phyloP scores from a whole-genome alignment of 1,140 invertebrate genomes.

The Notospermus geniculatus region DNA sequence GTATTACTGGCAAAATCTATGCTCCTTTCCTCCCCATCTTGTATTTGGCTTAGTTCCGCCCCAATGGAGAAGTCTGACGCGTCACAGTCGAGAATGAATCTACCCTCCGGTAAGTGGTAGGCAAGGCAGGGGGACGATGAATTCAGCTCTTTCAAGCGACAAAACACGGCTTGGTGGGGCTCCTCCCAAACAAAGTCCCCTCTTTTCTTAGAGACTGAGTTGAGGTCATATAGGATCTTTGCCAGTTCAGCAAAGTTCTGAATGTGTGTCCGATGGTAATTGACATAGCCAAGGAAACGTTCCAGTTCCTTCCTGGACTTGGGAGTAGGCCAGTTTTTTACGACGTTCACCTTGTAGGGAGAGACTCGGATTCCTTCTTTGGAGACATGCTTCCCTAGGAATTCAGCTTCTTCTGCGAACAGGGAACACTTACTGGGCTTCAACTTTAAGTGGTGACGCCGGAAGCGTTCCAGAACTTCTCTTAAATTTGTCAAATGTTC shows the following conservation, averaged over 20 bases:
- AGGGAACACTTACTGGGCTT: conserved; percentile 36
- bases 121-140: no score
- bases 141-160: no score
- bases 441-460: conserved; percentile 31
- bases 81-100: conserved; percentile 34
- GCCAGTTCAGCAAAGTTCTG: conserved; percentile 22
- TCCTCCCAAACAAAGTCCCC: no score
- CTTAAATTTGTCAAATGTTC: conserved; percentile 8
- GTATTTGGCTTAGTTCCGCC: conserved; percentile 37
- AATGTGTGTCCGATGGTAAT: conserved; percentile 31
- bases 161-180: no score
- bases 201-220: no score
- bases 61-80: conserved; percentile 30
- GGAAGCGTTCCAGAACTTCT: conserved; percentile 28
- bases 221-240: conserved; percentile 19
- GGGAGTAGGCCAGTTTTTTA: conserved; percentile 40
- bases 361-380: conserved; percentile 31
- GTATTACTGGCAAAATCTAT: no score
- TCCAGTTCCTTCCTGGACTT: conserved; percentile 31
- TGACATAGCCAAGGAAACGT: conserved; percentile 37
- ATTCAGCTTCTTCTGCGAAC: conserved; percentile 27
- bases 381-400: conserved; percentile 35
- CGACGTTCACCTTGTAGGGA: conserved; percentile 38
- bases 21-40: no score
- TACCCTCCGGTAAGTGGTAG: no score